Conservation (phyloP, 2,888 invertebrate genomes). For the Phaonia tiefii region DNA sequence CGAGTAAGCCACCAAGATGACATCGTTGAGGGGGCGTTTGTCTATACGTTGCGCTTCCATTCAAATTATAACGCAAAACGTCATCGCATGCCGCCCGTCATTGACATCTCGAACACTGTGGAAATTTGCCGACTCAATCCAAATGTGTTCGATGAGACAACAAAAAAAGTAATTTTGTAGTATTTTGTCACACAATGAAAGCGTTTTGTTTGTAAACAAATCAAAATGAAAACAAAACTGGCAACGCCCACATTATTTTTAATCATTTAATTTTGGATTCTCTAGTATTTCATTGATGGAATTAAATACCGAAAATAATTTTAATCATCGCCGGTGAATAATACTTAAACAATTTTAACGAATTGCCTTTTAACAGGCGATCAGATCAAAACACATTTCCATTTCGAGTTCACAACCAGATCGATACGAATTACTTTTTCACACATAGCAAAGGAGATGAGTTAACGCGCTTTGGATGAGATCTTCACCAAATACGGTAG, state of each 20-base stretch:
- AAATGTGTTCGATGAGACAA: conserved; percentile 19
- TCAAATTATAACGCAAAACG: conserved; percentile 18
- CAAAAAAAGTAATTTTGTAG: neutral
- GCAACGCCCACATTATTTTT: conserved; percentile 27
- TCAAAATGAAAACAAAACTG: neutral
- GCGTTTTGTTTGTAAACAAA: conserved; percentile 55
- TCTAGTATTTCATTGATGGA: conserved; percentile 45
- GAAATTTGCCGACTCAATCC: conserved; percentile 30
- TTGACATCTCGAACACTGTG: conserved; percentile 36
- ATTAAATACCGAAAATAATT: conserved; percentile 13
- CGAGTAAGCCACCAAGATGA: conserved; percentile 25
- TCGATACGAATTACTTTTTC: conserved; percentile 17
- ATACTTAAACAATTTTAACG: conserved; percentile 9
- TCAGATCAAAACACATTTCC: neutral
- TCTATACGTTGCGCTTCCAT: neutral
- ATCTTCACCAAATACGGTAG: conserved; percentile 8
- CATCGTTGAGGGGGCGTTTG: conserved; percentile 48
- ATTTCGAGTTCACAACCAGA: conserved; percentile 3
- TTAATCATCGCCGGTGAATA: conserved; percentile 21
- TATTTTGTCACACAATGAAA: conserved; percentile 28
- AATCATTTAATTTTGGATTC: conserved; percentile 17
- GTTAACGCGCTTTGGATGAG: neutral
- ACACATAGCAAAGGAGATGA: neutral
- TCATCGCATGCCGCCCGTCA: neutral
- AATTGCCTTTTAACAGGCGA: conserved; percentile 11